Evolutionary conservation across 2,888 invertebrate genomes (phyloP), one percentile per base, ranked within the genome.

Genomic region (Masnerella sp.): DNA sequence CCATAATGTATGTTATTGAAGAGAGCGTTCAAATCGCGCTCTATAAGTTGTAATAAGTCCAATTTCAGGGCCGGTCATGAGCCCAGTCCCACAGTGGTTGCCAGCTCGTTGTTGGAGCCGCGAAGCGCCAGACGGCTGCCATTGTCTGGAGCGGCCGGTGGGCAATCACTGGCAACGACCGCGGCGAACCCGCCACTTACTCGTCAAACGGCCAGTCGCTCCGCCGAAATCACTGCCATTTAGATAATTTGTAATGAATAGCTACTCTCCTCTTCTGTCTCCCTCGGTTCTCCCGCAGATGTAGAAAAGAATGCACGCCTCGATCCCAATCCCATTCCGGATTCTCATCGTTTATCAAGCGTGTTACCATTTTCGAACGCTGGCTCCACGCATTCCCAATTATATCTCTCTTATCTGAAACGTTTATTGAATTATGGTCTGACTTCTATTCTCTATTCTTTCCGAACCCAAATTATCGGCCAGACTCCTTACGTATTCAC

Each of bases 201-300:
- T 86, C 85, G 86, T 86, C 85, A 84, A 84, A 84, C 85, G 83
- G 85, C 81, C 84, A 84, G 85, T 84, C 84, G 84, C 84, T 83
- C 82, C 80, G 80, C 84, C 87, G 83, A 88, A 89, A 90, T 90
- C 88, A 90, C 89, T 89, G 89, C 89, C 89, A 90, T 90, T 88
- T 88, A 85, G 88, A 89, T 89, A 90, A 90, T 90, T 90, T 88
- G 88, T 89, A 89, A 90, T 90, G 89, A 89, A 90, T 89, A 90
- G 89, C 88, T 88, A 86, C 82, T 82, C 82, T 81, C 78, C 78
- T 78, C 78, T 75, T 78, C 77, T 76, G 74, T 76, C 79, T 77
- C 72, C 76, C 76, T 76, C 74, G 49, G 47, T 56, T 56, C 59
- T 56, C 62, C 54, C 38, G 69, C 62, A 71, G 69, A 72, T 69